Percentiles rank a stretch among this genome's conserved stretches.
Conservation (phyloP, 2,797 vertebrate species). For the Anas georgica region DNA sequence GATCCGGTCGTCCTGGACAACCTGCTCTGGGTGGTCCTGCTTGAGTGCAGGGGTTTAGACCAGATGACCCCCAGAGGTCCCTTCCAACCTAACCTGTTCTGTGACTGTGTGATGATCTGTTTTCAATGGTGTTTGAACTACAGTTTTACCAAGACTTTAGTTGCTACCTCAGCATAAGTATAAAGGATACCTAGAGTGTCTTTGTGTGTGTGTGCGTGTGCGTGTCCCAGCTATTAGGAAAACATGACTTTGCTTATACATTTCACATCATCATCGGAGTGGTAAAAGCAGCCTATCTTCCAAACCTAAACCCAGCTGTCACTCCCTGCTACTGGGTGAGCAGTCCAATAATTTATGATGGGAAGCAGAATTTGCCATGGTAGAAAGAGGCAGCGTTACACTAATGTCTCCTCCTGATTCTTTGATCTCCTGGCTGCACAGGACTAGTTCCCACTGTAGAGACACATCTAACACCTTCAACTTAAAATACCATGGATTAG, state of each 20-base stretch:
- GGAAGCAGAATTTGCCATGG: background rate
- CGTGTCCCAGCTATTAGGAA: background rate
- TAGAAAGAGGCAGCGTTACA: background rate
- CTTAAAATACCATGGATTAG: background rate
- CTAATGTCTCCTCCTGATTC: background rate
- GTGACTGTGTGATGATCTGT: background rate
- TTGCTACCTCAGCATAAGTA: background rate
- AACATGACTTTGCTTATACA: background rate
- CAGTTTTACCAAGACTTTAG: background rate
- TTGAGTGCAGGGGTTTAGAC: background rate
- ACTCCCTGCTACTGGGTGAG: background rate
- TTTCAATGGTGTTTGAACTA: background rate
- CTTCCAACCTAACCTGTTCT: background rate
- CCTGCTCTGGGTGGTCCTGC: background rate
- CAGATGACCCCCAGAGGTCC: background rate
- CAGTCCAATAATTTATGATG: background rate
- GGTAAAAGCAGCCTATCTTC: background rate
- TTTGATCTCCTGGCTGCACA: background rate
- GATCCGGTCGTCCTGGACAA: background rate
- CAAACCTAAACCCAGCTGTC: background rate
- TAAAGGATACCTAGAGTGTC: background rate
- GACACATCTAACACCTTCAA: background rate
- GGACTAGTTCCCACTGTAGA: rapidly evolving
- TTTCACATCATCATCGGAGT: background rate
- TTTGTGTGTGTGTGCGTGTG: too few relatives aligned